phyloP scores from a whole-genome alignment of 1,140 invertebrate species.

The Tenebrio molitor region DNA sequence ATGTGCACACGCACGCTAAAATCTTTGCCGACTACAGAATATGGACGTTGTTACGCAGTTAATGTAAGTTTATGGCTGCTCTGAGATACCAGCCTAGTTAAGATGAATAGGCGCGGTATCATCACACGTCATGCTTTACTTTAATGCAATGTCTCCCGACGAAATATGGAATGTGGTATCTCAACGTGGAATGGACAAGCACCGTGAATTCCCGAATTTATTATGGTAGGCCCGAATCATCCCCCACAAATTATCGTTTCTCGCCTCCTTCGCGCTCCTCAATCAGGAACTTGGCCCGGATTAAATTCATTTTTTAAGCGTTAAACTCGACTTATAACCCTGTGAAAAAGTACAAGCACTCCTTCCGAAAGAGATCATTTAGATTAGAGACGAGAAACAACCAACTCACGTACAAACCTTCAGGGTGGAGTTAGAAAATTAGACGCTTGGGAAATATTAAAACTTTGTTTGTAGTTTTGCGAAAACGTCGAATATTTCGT shows the following conservation, averaged over 20 bases:
- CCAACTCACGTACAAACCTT: slow-evolving; percentile 57
- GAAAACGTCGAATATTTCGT: slow-evolving; percentile 45
- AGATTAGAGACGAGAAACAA: slow-evolving; percentile 57
- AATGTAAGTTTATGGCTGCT: slow-evolving; percentile 54
- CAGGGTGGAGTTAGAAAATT: slow-evolving; percentile 58
- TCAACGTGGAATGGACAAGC: slow-evolving; percentile 16
- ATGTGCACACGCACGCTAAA: slow-evolving; percentile 41
- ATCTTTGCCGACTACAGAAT: slow-evolving; percentile 38
- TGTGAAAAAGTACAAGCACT: slow-evolving; percentile 31
- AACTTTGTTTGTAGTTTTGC: slow-evolving; percentile 60
- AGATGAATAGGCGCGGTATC: slow-evolving; percentile 52
- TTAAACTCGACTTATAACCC: slow-evolving; percentile 24
- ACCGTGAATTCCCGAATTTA: slow-evolving; percentile 21
- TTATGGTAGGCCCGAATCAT: slow-evolving; percentile 29
- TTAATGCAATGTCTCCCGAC: slow-evolving; percentile 53
- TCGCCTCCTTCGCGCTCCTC: background rate
- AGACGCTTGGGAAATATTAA: slow-evolving; percentile 62
- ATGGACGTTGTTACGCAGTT: slow-evolving; percentile 44
- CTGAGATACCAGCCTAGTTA: slow-evolving; percentile 53
- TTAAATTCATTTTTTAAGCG: slow-evolving; percentile 46
- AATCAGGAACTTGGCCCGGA: slow-evolving; percentile 20
- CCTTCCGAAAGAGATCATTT: slow-evolving; percentile 56
- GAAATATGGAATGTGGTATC: slow-evolving; percentile 41
- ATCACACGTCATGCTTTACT: slow-evolving; percentile 55
- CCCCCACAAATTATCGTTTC: slow-evolving; percentile 10